Evolutionary conservation across 2,888 invertebrate genomes (phyloP).

Genomic region (Ditylenchus weischeri): DNA sequence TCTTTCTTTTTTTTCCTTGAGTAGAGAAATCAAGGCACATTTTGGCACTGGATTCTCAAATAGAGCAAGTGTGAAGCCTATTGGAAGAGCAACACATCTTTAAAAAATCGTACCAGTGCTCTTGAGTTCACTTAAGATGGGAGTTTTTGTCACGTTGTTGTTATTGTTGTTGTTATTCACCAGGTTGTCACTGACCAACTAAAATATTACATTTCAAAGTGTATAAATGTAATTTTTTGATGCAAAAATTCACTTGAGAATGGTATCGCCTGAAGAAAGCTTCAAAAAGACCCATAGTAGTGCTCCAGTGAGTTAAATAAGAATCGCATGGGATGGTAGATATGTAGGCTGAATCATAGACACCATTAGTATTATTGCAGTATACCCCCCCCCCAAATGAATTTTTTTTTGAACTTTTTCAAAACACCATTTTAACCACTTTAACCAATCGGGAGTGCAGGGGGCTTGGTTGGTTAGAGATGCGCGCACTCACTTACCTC

Average conservation of each 20-base stretch:
- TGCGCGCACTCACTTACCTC: no score
- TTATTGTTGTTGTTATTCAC: conserved; percentile 24
- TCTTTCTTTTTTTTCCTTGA: no score
- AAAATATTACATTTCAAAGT: background rate
- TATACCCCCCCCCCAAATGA: no score
- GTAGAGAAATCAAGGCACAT: no score
- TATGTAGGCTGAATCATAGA: conserved; percentile 68
- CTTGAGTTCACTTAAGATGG: conserved; percentile 56
- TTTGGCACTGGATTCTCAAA: no score
- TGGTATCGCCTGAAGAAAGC: conserved; percentile 70
- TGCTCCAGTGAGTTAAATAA: conserved; percentile 73
- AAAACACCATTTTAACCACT: no score
- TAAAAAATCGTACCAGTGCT: conserved; percentile 56
- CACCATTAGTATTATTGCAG: no score
- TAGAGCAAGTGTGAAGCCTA: no score
- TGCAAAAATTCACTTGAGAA: conserved; percentile 38
- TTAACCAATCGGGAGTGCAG: no score
- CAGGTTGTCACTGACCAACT: background rate
- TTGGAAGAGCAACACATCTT: no score
- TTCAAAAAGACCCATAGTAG: conserved; percentile 81
- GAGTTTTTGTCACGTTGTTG: conserved; percentile 16
- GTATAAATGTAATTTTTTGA: background rate
- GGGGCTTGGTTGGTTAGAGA: no score
- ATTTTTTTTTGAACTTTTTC: no score
- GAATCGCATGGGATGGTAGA: conserved; percentile 78